A percentile compares a stretch with the other conserved stretches of the same genome.
These are phyloP conservation scores for Amphipoea oculea DNA, from an alignment of 2,888 invertebrate species.

Conservation along the genomic window DNA sequence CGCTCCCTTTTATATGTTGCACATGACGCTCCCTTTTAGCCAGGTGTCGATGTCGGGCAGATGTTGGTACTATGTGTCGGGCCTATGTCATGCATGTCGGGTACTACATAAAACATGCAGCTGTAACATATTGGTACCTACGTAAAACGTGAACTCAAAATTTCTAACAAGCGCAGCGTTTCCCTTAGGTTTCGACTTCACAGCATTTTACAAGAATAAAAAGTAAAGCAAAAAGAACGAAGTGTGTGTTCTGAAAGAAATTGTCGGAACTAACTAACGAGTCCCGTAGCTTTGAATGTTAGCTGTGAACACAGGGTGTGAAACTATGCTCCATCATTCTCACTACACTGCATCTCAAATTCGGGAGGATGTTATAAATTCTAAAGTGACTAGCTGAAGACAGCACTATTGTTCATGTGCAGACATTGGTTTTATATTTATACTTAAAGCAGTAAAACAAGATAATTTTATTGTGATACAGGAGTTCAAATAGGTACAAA, in stretches of 20 bases:
- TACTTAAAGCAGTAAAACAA: neutral
- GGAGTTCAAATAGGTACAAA: neutral
- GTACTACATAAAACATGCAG: neutral
- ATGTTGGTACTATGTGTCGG: conserved; percentile 13
- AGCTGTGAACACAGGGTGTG: conserved; percentile 23
- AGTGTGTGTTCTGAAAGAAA: conserved; percentile 41
- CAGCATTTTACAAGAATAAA: conserved; percentile 26
- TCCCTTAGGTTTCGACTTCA: conserved; percentile 18
- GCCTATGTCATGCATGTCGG: neutral
- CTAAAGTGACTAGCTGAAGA: conserved; percentile 1
- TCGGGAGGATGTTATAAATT: conserved; percentile 7
- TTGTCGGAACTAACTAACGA: conserved; percentile 46
- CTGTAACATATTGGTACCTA: neutral
- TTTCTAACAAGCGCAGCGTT: conserved; percentile 26
- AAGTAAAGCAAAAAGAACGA: conserved; percentile 36
- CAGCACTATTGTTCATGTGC: neutral
- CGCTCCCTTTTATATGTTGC: neutral
- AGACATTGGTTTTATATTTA: neutral
- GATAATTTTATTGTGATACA: neutral
- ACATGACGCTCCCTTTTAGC: neutral
- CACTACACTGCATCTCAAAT: neutral
- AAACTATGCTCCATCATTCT: neutral
- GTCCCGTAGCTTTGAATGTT: conserved; percentile 37
- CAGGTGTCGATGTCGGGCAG: neutral
- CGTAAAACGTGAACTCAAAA: neutral